Percentiles rank a stretch among this genome's conserved stretches.
Conservation (phyloP, 1,140 invertebrate genomes). For the Anoplolepis gracilipes region DNA sequence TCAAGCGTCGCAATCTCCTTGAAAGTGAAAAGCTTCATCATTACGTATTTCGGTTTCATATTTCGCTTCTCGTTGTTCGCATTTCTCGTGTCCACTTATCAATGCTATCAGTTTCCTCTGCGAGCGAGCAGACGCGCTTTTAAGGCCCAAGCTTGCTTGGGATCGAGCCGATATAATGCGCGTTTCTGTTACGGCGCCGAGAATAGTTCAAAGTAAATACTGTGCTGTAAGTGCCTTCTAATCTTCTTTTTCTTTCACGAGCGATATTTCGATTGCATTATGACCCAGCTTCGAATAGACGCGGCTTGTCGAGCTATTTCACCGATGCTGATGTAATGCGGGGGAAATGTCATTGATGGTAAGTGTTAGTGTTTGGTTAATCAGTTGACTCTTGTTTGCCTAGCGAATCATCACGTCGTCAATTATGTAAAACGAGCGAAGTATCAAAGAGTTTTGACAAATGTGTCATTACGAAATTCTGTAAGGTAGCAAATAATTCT, state of each 20-base stretch:
- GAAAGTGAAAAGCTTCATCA: not conserved
- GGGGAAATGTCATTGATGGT: conserved; percentile 23
- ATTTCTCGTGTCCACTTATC: conserved; percentile 59
- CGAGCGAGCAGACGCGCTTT: conserved; percentile 24
- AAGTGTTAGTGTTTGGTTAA: conserved; percentile 36
- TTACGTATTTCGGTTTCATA: not conserved
- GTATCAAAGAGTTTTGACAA: not conserved
- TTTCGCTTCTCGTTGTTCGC: not conserved
- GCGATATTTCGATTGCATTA: conserved; percentile 74
- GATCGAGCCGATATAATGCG: conserved; percentile 68
- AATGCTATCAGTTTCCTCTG: conserved; percentile 64
- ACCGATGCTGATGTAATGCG: conserved; percentile 61
- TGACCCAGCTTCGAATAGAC: conserved; percentile 65
- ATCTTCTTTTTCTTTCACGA: conserved; percentile 70
- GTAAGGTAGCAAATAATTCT: not conserved
- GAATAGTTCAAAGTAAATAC: conserved; percentile 78
- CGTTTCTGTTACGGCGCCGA: conserved; percentile 70
- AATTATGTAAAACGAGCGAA: not conserved
- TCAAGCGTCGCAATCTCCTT: not conserved
- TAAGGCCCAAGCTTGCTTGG: conserved; percentile 28
- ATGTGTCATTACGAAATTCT: not conserved
- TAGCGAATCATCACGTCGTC: not conserved
- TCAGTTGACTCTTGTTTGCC: not conserved
- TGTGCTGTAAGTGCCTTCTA: conserved; percentile 70
- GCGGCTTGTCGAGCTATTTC: conserved; percentile 63